These are phyloP conservation scores for Tholera decimalis DNA, from an alignment of 2,888 invertebrate genomes.

Conservation along the genomic window DNA sequence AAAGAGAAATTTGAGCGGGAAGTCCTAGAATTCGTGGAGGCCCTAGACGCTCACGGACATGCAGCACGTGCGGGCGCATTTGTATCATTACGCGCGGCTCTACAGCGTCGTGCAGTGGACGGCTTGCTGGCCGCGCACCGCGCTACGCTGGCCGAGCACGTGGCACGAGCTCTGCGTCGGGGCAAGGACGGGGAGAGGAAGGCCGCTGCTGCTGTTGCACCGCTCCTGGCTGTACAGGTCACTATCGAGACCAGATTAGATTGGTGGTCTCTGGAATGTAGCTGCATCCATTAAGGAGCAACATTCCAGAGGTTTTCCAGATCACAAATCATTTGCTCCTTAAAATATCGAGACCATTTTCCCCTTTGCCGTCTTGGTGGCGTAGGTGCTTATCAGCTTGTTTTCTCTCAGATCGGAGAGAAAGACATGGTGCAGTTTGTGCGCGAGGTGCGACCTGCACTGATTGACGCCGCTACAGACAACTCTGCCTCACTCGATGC, in stretches of 20 bases:
- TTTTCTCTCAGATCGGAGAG: slow-evolving; percentile 82
- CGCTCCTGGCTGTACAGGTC: slow-evolving; percentile 96
- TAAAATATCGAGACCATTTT: neutral
- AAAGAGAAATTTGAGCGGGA: slow-evolving; percentile 96
- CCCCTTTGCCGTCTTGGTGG: neutral
- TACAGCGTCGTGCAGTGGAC: slow-evolving; percentile 95
- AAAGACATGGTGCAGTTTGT: slow-evolving; percentile 93
- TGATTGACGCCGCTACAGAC: slow-evolving; percentile 94
- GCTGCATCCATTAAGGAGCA: neutral
- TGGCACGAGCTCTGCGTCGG: slow-evolving; percentile 95
- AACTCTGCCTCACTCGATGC: slow-evolving; percentile 94
- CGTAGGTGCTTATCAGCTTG: no score
- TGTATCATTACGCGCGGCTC: slow-evolving; percentile 93
- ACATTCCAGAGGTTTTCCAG: neutral
- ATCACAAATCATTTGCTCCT: neutral
- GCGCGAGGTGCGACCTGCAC: slow-evolving; percentile 93
- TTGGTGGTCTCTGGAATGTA: neutral
- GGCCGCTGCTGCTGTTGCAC: slow-evolving; percentile 96
- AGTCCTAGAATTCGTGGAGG: slow-evolving; percentile 96
- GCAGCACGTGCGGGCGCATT: slow-evolving; percentile 95
- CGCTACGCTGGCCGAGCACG: slow-evolving; percentile 95
- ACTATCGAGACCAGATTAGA: neutral
- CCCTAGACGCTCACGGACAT: slow-evolving; percentile 96
- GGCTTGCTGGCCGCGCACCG: slow-evolving; percentile 95
- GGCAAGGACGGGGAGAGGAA: slow-evolving; percentile 96